These are phyloP conservation scores for Acanthornis magna DNA, from an alignment of 2,797 vertebrate species.

Conservation along the genomic window DNA sequence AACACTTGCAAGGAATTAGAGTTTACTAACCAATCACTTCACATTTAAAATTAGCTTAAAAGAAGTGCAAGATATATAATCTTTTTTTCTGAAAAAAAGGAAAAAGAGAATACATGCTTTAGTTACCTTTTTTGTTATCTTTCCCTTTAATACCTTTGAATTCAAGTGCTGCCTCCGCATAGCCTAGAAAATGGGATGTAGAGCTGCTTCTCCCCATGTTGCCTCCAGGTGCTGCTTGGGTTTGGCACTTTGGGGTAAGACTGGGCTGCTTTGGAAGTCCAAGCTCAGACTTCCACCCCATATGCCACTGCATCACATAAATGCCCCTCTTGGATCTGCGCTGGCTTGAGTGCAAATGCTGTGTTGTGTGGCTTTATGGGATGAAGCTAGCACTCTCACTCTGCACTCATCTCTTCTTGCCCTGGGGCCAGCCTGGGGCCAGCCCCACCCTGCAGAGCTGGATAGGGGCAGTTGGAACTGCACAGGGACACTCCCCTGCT, in stretches of 20 bases:
- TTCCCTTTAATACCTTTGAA: background rate
- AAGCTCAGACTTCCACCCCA: background rate
- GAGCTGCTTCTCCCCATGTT: background rate
- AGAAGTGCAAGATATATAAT: background rate
- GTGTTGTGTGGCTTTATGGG: background rate
- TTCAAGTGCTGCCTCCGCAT: background rate
- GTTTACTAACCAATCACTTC: background rate
- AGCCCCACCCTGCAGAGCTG: background rate
- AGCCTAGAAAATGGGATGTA: background rate
- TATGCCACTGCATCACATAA: too few species aligned
- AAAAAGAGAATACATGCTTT: background rate
- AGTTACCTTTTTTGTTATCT: background rate
- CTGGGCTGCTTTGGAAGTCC: background rate
- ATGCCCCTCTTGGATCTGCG: background rate
- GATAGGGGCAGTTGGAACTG: fast-evolving
- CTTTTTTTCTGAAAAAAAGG: background rate
- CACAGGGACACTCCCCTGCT: background rate
- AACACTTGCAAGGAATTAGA: background rate
- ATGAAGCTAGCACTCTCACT: background rate
- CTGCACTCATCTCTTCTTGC: background rate
- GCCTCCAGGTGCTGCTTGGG: background rate
- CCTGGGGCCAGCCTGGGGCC: background rate
- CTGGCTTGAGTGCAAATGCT: background rate
- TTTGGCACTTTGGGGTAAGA: background rate
- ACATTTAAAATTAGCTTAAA: background rate